Percentiles rank a stretch among this genome's conserved stretches.
These are phyloP conservation scores for Marasmarcha lunaedactyla DNA, from an alignment of 2,888 invertebrate genomes.

Conservation along the genomic window DNA sequence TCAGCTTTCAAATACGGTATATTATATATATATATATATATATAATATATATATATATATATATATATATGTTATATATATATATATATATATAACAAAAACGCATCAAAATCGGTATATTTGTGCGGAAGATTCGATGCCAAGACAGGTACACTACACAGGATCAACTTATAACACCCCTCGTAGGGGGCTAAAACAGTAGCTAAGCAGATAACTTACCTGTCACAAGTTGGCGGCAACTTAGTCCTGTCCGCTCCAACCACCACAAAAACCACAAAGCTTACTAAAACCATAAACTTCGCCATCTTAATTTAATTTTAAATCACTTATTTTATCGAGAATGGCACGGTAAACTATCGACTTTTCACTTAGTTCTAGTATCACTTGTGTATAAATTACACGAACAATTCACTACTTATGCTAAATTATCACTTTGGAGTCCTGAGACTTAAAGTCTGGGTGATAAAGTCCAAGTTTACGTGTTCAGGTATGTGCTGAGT, in stretches of 20 bases:
- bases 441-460: constrained; percentile 6
- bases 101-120: too few species aligned
- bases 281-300: constrained; percentile 17
- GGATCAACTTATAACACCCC: too few species aligned
- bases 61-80: too few species aligned
- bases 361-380: constrained; percentile 39
- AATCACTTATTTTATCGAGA: constrained; percentile 24
- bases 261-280: constrained; percentile 29
- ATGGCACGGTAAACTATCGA: constrained; percentile 1
- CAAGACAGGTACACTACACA: too few species aligned
- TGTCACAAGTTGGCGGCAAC: constrained; percentile 65
- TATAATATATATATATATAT: too few species aligned
- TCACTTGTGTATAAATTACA: constrained; percentile 37
- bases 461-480: constrained; percentile 26
- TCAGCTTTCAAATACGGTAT: too few species aligned
- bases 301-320: constrained; percentile 30
- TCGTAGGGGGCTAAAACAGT: too few species aligned
- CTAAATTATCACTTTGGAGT: constrained; percentile 4
- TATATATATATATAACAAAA: too few species aligned
- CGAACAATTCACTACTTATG: constrained; percentile 18
- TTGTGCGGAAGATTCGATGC: too few species aligned
- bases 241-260: constrained; percentile 45
- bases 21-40: too few species aligned
- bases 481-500: constrained; percentile 48
- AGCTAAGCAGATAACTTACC: constrained; percentile 47